A percentile compares a stretch with the other conserved stretches of the same genome.
phyloP scores from a whole-genome alignment of 2,888 invertebrate species.

The Tipula vernalis region DNA sequence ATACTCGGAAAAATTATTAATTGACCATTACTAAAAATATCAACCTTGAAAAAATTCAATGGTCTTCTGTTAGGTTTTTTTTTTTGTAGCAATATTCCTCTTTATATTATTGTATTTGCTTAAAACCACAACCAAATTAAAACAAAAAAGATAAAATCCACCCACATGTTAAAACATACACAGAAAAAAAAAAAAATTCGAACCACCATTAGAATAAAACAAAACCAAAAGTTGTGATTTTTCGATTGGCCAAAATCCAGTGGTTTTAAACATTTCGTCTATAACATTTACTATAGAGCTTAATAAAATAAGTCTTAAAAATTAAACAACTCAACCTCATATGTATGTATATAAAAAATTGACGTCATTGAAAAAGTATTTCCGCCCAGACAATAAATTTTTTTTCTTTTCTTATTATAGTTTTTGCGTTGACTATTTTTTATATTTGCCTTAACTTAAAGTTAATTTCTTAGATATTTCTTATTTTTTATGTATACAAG shows the following conservation, averaged over 20 bases:
- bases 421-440: neutral
- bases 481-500: neutral
- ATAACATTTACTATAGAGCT: neutral
- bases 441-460: neutral
- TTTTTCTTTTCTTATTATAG: neutral
- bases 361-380: constrained; percentile 4
- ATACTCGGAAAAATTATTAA: neutral
- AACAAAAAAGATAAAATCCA: neutral
- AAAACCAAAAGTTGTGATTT: neutral
- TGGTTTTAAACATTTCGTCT: neutral
- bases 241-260: neutral
- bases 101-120: neutral
- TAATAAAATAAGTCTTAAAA: neutral
- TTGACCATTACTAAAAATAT: neutral
- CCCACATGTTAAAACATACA: neutral
- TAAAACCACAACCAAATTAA: neutral
- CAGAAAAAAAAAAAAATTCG: neutral
- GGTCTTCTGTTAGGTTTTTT: neutral
- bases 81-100: neutral
- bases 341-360: neutral
- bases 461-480: neutral
- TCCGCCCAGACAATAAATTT: neutral
- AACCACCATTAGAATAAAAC: neutral
- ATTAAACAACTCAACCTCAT: neutral
- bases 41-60: neutral